Conservation (phyloP, 2,797 vertebrate species). For the Cuniculus paca region DNA sequence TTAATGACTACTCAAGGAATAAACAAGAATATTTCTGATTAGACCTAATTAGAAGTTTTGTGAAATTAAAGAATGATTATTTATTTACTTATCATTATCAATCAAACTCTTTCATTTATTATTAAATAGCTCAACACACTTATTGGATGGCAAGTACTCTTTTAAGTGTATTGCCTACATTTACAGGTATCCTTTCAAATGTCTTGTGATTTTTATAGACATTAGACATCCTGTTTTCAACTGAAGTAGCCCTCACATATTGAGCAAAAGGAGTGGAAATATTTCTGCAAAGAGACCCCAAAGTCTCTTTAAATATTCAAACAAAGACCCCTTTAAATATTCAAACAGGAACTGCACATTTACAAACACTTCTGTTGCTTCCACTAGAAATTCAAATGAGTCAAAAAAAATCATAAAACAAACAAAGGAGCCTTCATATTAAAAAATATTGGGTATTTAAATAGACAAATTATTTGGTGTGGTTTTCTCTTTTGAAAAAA, state of each 20-base stretch:
- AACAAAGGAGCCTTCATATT: background rate
- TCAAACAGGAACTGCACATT: background rate
- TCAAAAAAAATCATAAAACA: background rate
- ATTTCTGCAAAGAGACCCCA: background rate
- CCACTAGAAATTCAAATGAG: background rate
- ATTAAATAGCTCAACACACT: background rate
- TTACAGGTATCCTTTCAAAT: background rate
- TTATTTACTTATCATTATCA: background rate
- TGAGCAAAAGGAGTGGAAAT: background rate
- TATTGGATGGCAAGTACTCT: background rate
- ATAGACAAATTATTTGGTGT: background rate
- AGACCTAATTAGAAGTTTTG: background rate
- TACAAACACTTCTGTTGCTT: background rate
- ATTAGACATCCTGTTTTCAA: background rate
- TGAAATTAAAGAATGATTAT: background rate
- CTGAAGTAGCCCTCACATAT: background rate
- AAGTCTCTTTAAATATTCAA: constrained; percentile 6
- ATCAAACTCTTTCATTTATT: background rate
- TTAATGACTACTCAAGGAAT: background rate
- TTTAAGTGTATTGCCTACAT: background rate
- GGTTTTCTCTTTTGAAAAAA: background rate
- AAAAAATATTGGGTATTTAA: background rate
- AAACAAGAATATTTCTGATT: background rate
- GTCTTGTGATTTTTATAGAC: background rate
- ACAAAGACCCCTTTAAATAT: background rate